Conservation (phyloP, 1,140 invertebrate genomes). For the Muscidifurax raptorellus region DNA sequence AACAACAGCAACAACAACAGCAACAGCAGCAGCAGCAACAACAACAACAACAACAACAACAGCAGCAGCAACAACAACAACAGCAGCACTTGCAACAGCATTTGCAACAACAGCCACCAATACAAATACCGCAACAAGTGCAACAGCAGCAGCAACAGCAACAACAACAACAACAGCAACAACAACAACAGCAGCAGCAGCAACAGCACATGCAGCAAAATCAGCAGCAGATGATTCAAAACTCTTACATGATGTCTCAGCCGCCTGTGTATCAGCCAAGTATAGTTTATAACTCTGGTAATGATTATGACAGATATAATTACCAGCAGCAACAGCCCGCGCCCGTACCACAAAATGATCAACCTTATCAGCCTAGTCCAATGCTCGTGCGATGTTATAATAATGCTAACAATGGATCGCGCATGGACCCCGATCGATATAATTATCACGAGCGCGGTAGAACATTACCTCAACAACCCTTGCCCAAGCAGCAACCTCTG, state of each 20-base stretch:
- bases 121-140: conserved; percentile 54
- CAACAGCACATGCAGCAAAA: conserved; percentile 39
- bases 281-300: conserved; percentile 34
- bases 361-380: conserved; percentile 57
- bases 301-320: conserved; percentile 42
- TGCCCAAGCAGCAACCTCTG: conserved; percentile 22
- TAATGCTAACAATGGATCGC: conserved; percentile 53
- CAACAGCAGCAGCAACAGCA: conserved; percentile 56
- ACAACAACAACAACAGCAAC: conserved; percentile 53
- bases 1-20: conserved; percentile 51
- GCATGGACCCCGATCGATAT: conserved; percentile 50
- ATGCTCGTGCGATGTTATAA: conserved; percentile 50
- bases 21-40: conserved; percentile 26
- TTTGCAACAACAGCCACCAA: conserved; percentile 6
- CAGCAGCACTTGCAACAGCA: conserved; percentile 4
- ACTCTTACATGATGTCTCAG: conserved; percentile 41
- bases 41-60: conserved; percentile 36
- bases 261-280: conserved; percentile 48
- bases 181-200: conserved; percentile 54
- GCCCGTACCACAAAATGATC: conserved; percentile 59
- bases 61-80: conserved; percentile 38
- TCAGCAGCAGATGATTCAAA: conserved; percentile 42
- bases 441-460: conserved; percentile 58
- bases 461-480: conserved; percentile 38
- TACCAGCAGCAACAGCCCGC: conserved; percentile 37